phyloP scores from a whole-genome alignment of 2,888 invertebrate species.

The Microplitis manilae region DNA sequence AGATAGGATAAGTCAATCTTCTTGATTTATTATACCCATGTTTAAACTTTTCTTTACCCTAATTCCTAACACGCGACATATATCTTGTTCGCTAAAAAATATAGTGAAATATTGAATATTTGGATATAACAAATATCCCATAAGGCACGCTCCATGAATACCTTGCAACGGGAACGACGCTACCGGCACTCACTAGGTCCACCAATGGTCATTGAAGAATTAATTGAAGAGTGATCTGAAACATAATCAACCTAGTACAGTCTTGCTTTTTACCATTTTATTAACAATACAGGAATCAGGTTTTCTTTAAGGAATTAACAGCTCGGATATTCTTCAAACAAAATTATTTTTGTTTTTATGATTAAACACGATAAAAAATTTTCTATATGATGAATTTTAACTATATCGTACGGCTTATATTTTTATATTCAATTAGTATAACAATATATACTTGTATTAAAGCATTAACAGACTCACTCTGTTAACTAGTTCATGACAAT shows the following conservation, averaged over 20 bases:
- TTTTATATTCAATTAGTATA: too few relatives aligned
- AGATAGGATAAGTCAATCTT: conserved; percentile 11
- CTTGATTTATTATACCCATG: conserved; percentile 9
- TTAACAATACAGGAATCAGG: conserved; percentile 25
- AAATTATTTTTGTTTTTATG: background rate
- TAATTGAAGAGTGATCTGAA: conserved; percentile 70
- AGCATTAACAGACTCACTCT: too few relatives aligned
- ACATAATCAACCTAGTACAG: conserved; percentile 72
- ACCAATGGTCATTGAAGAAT: conserved; percentile 65
- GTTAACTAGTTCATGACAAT: too few relatives aligned
- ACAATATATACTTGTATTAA: too few relatives aligned
- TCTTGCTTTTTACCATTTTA: conserved; percentile 55
- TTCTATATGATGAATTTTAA: background rate
- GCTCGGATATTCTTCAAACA: conserved; percentile 20
- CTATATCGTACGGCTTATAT: background rate
- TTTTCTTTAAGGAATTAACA: conserved; percentile 22
- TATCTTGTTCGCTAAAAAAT: conserved; percentile 7
- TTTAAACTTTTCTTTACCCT: conserved; percentile 11
- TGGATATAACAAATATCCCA: conserved; percentile 66
- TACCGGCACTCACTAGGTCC: conserved; percentile 68
- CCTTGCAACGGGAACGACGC: conserved; percentile 71
- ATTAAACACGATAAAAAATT: background rate
- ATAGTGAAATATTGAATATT: conserved; percentile 43
- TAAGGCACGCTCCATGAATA: conserved; percentile 70
- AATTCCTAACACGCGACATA: background rate